A percentile compares a stretch with the other conserved stretches of the same genome.
These are phyloP conservation scores for Zosterops japonicus DNA, from an alignment of 2,113 vertebrate species.

Conservation along the genomic window DNA sequence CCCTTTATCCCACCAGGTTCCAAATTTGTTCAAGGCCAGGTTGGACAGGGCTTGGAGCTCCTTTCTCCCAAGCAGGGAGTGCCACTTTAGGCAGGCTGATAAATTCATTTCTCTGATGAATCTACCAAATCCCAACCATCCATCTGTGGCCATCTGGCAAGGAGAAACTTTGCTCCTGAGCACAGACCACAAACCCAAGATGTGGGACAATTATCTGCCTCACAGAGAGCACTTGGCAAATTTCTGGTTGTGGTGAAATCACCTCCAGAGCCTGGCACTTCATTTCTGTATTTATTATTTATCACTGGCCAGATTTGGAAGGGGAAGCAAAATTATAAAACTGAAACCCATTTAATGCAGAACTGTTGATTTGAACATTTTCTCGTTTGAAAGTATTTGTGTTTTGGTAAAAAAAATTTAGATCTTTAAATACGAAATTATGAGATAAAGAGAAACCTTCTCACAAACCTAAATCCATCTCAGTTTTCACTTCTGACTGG, in stretches of 20 bases:
- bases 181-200: neutral
- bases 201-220: neutral
- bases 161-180: neutral
- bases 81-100: neutral
- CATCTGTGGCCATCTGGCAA: neutral
- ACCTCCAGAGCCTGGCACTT: neutral
- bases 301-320: neutral
- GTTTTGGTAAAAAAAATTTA: neutral
- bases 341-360: neutral
- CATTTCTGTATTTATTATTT: neutral
- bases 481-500: neutral
- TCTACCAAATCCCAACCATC: neutral
- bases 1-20: neutral
- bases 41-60: neutral
- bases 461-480: constrained; percentile 67
- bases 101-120: neutral
- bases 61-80: neutral
- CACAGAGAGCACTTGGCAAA: neutral
- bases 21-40: neutral
- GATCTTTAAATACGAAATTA: neutral
- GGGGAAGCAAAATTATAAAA: neutral
- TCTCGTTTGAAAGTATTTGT: neutral
- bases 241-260: neutral
- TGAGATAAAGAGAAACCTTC: neutral
- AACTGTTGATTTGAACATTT: neutral